A percentile compares a stretch with the other conserved stretches of the same genome.
phyloP scores from a whole-genome alignment of 1,140 invertebrate genomes.

The Aphis craccivora region DNA sequence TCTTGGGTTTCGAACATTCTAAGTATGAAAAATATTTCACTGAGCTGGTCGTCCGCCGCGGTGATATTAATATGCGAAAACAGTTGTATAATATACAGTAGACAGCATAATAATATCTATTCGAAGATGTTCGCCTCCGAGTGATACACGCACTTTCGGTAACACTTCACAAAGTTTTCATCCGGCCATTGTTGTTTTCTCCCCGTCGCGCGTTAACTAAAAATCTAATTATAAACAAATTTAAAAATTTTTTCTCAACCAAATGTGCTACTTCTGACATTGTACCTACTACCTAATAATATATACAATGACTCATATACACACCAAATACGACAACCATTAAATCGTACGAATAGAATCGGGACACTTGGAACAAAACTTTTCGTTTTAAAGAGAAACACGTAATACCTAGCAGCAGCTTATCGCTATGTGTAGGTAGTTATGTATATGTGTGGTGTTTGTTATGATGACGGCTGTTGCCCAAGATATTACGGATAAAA shows the following conservation, averaged over 20 bases:
- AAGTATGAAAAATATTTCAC: too few relatives aligned
- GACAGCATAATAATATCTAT: neutral
- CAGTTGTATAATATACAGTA: neutral
- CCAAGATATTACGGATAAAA: neutral
- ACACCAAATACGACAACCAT: neutral
- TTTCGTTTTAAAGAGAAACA: neutral
- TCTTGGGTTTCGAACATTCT: too few relatives aligned
- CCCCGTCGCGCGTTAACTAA: neutral
- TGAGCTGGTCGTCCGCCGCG: neutral
- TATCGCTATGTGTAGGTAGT: too few relatives aligned
- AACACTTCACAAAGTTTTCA: neutral
- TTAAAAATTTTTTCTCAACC: neutral
- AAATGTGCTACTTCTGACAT: neutral
- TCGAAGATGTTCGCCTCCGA: neutral
- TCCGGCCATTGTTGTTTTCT: neutral
- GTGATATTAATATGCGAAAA: neutral
- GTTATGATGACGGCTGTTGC: too few relatives aligned
- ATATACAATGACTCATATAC: too few relatives aligned
- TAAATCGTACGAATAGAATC: neutral
- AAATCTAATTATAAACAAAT: slow-evolving; percentile 37
- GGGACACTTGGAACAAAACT: neutral
- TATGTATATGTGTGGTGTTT: too few relatives aligned
- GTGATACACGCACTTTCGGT: neutral
- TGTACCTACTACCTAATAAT: neutral
- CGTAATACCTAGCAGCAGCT: too few relatives aligned